A percentile compares a stretch with the other conserved stretches of the same genome.
Evolutionary conservation across 2,113 vertebrate species (phyloP).

Genomic region (Odocoileus hemionus): DNA sequence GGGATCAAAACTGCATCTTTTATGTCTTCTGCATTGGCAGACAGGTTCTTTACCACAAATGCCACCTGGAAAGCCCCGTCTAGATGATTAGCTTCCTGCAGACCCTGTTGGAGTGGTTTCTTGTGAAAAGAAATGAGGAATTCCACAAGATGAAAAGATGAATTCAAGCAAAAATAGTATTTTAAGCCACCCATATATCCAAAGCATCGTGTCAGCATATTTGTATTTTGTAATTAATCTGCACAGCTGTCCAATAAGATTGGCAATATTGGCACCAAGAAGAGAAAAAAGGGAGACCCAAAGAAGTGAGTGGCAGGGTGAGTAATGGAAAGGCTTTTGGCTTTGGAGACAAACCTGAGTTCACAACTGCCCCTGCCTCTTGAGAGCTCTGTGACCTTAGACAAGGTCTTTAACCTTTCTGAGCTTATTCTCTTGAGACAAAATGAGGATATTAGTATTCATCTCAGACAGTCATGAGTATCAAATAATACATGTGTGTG

Average conservation of each 20-base stretch:
- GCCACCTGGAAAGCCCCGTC: not conserved
- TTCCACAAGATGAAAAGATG: not conserved
- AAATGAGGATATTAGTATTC: not conserved
- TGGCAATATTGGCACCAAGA: not conserved
- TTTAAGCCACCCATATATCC: not conserved
- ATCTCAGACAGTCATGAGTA: not conserved
- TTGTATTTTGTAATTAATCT: not conserved
- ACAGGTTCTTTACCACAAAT: not conserved
- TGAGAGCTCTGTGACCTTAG: not conserved
- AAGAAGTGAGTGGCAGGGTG: not conserved
- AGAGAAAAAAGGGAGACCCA: rapidly evolving
- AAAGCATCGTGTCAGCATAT: not conserved
- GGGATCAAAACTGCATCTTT: not conserved
- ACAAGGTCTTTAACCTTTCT: not conserved
- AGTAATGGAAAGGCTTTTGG: not conserved
- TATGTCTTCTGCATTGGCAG: not conserved
- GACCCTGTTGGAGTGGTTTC: not conserved
- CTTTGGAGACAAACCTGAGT: not conserved
- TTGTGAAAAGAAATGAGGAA: not conserved
- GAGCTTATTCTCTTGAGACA: not conserved
- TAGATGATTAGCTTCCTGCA: not conserved
- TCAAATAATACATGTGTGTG: not conserved
- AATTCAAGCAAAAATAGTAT: not conserved
- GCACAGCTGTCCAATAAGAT: not conserved
- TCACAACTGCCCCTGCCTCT: not conserved